Base-by-base conservation (phyloP, 2,888 invertebrate species). In the Stenoptilia bipunctidactyla region DNA sequence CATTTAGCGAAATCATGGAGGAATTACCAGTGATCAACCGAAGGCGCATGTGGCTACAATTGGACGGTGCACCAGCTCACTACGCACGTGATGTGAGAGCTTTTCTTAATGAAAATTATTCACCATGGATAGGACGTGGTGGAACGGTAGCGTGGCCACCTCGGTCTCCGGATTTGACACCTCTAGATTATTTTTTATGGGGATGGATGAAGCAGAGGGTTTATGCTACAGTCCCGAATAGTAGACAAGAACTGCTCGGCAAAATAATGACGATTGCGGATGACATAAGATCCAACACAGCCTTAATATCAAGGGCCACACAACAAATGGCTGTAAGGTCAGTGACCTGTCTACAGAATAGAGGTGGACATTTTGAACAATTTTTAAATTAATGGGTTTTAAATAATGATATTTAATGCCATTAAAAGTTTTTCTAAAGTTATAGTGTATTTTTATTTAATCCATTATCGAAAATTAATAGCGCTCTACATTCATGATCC, bases 81-180 rank as follows among this genome's bases (percentile, higher is more conserved):
- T 45, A 14, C 25, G 15, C 42, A 3, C 27, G 36, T n/a, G 15
- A 10, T 25, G 43, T 41, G 2, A 37, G 42, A 34, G 34, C 14
- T 9, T 37, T 39, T 33, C 10, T 43, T 10, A 34, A 45, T 37
- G 34, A 13, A 6, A 15, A n/a, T 13, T 45, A 40, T 36, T 5
- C 30, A 15, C 36, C 15, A 15, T 45, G 44, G 41, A 45, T 45
- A 14, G 44, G 42, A 15, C 36, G 42, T n/a, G 37, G 40, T 1
- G 45, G 42, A 13, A 27, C 40, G 9, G 25, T 45, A 9, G 37
- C 42, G 8, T 44, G 46, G 46, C 44, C 44, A 12, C 42, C 44
- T 13, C 39, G 42, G 34, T 44, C 44, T 14, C 42, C 46, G 20
- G 46, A 46, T 15, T 44, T 46, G 37, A 46, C 38, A 15, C 41